Percentiles rank a stretch among this genome's conserved stretches.
Evolutionary conservation across 2,113 vertebrate genomes (phyloP).

Genomic region (Scortum barcoo): DNA sequence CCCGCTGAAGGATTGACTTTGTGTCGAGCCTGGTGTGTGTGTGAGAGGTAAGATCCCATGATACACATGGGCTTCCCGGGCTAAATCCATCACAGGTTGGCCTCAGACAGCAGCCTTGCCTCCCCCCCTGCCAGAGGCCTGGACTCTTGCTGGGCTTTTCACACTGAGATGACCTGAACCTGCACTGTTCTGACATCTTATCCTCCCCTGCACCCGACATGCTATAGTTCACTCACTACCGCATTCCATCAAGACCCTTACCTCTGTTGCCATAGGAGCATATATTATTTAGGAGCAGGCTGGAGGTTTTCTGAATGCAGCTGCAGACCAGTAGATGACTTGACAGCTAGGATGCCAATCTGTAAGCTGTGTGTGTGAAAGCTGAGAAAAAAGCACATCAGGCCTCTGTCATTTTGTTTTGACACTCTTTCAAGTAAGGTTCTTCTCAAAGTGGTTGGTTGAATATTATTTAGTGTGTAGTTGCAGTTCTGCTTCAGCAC

Average conservation of each 20-base stretch:
- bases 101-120: conserved; percentile 39
- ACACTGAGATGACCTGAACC: conserved; percentile 59
- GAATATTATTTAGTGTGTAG: conserved; percentile 2
- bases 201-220: conserved; percentile 39
- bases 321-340: conserved; percentile 34
- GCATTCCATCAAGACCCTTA: conserved; percentile 39
- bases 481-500: neutral
- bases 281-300: conserved; percentile 64
- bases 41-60: conserved; percentile 42
- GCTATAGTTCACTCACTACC: conserved; percentile 33
- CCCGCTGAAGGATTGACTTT: conserved; percentile 63
- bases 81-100: conserved; percentile 61
- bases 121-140: conserved; percentile 28
- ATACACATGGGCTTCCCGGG: conserved; percentile 12
- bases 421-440: conserved; percentile 17
- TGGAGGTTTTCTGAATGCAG: conserved; percentile 27
- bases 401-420: conserved; percentile 21
- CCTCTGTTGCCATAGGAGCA: conserved; percentile 43
- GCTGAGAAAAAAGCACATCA: conserved; percentile 26
- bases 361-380: conserved; percentile 7
- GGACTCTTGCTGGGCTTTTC: conserved; percentile 48
- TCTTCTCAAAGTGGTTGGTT: conserved; percentile 7
- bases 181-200: conserved; percentile 50
- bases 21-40: conserved; percentile 26
- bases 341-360: conserved; percentile 31